Evolutionary conservation across 1,140 invertebrate species (phyloP), one percentile per base, ranked within the genome.

Genomic region (Heliconius melpomene): DNA sequence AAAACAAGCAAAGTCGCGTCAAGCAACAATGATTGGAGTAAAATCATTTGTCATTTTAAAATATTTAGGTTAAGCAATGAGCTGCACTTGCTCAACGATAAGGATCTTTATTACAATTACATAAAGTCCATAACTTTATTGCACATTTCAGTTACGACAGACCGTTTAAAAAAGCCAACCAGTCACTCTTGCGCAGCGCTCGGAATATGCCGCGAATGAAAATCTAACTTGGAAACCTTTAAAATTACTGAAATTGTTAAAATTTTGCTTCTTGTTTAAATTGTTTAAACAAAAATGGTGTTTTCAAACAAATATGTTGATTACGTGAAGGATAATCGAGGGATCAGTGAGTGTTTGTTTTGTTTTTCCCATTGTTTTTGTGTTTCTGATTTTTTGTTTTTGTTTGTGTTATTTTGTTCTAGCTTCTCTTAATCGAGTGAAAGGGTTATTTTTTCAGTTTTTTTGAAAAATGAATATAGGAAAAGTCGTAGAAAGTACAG

Each of bases 111-210:
- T 52, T 60, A 8, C 74, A 80, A 80, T 76, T 73, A 46, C 38
- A 52, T 29, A 73, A 80, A 76, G 79, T 72, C 38, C 13, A 76
- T 76, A 66, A 23, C 26, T 18, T 16, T 29, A 16, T 66, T 26
- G 60, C 60, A 11, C 23, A 13, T 26, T 23, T 11, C 9, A 66
- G 60, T 66, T 66, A 16, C 60, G 23, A 66, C 60, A 66, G n/a
- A 29, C 11, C 60, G 60, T 66, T 66, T 66, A 66, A 66, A 66
- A n/a, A 66, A 77, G 79, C 40, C 79, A 82, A 84, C 86, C 90
- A 91, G 90, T 91, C 87, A 85, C 90, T 88, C 84, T 79, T 74
- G 85, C 85, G 89, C 88, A 79, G 83, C 80, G 88, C 85, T 32
- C 79, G 80, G 66, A 82, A 76, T 80, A 80, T 80, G 83, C 54